Evolutionary conservation across 1,140 invertebrate genomes (phyloP), one percentile per base, ranked within the genome.

Genomic region (Euwallacea similis): DNA sequence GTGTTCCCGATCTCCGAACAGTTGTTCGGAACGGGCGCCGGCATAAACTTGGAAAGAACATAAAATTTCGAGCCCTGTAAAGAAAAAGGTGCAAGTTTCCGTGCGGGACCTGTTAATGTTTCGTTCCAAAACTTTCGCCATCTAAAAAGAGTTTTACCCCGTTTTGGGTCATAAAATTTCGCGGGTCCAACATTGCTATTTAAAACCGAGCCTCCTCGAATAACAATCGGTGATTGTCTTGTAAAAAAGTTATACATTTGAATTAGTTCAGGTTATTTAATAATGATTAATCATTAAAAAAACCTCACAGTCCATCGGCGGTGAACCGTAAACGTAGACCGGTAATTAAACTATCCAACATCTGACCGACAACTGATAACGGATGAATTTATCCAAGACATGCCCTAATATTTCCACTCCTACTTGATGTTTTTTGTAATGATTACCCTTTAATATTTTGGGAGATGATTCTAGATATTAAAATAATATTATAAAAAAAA

Each of bases 61-160:
- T 69, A 69, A 69, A 69, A 62, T 69, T 41, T 54, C 59, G 44
- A 54, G 42, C 11, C 44, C 42, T 46, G 42, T 15, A 42, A 46
- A 66, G 71, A 66, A 65, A 61, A 50, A 62, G 58, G 65, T 68
- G 71, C 50, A 72, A 72, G 71, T 72, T 68, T 66, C 56, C 70
- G 69, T 66, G 70, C 62, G 73, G 73, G 71, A 64, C 70, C 66
- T 62, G 69, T 66, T 74, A 74, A 74, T 74, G 73, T 73, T 72
- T 67, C 66, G 67, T 62, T 66, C 56, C 66, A 41, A 74, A 74
- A 74, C 63, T 74, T 74, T 66, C 54, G 62, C 70, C 73, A 74
- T 74, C 66, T 60, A 72, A 73, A 69, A 69, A 42, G 71, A 73
- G 72, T 74, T 74, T 74, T 74, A 74, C 71, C 47, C 61, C 71